Conservation (phyloP, 2,797 vertebrate genomes). For the Tokudaia muenninki region DNA sequence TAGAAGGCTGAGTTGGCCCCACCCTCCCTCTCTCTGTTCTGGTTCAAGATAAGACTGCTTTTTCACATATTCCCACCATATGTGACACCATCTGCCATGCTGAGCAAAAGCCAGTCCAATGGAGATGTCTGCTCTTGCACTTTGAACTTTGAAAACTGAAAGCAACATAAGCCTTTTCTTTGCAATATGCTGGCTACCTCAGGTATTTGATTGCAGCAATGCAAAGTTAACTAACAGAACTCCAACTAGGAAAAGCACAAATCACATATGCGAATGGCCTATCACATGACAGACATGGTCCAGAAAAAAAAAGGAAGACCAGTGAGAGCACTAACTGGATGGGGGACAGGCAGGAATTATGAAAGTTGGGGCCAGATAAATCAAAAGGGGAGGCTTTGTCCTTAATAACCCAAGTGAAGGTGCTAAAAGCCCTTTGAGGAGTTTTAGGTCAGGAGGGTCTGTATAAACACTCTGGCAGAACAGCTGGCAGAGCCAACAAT, state of each 20-base stretch:
- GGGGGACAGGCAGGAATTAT: neutral
- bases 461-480: neutral
- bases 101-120: neutral
- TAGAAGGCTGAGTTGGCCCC: neutral
- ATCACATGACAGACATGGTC: neutral
- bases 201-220: neutral
- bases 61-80: neutral
- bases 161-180: neutral
- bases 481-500: neutral
- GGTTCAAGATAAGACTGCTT: neutral
- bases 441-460: neutral
- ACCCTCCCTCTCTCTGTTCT: neutral
- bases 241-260: neutral
- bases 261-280: neutral
- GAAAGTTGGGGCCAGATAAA: neutral
- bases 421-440: neutral
- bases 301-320: slow-evolving; percentile 2
- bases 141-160: neutral
- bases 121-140: neutral
- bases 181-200: neutral
- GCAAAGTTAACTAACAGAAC: neutral
- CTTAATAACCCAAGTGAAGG: neutral
- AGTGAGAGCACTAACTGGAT: neutral
- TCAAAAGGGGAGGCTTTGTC: neutral
- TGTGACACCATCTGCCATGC: neutral